Evolutionary conservation across 2,888 invertebrate species (phyloP), one percentile per base, ranked within the genome.

Genomic region (Polyploca ridens): DNA sequence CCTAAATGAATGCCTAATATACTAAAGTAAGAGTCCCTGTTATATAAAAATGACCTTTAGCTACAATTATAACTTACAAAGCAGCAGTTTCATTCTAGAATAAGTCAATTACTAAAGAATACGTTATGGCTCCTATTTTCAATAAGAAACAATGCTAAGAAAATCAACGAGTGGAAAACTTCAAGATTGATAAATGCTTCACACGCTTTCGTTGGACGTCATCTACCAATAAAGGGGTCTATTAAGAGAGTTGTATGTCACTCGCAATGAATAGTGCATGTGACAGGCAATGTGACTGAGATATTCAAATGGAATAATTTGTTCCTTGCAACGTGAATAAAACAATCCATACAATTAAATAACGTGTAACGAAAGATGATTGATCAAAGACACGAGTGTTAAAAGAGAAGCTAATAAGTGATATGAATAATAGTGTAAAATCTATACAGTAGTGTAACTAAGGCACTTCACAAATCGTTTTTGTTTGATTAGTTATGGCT

Each of bases 251-350:
- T 71, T 68, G 69, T 68, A 65, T 74, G 72, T 64, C 71, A 66
- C 65, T 73, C 62, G 66, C 72, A 75, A 78, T 79, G 68, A 77
- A 72, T 62, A 63, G 66, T 66, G 66, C 82, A 82, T 78, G 79
- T 72, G 75, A 68, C 76, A 66, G 69, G 70, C 81, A 82, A 83
- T 83, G 84, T 84, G 84, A 83, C 81, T 64, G 54, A 63, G 65
- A 69, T 68, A 61, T 74, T 69, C 62, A 69, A 54, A 54, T 41
- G 33, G 61, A 61, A 14, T 61, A 64, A 64, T 65, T 68, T 46
- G 62, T 63, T 70, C 64, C 58, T n/a, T 67, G 59, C 62, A 64
- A 67, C 62, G 71, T 69, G 73, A 72, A 70, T 77, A 74, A 64
- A 67, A 66, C 67, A 68, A 72, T 62, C 66, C 65, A 70, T 76